Evolutionary conservation across 2,113 vertebrate species (phyloP).

Genomic region (Apus apus): DNA sequence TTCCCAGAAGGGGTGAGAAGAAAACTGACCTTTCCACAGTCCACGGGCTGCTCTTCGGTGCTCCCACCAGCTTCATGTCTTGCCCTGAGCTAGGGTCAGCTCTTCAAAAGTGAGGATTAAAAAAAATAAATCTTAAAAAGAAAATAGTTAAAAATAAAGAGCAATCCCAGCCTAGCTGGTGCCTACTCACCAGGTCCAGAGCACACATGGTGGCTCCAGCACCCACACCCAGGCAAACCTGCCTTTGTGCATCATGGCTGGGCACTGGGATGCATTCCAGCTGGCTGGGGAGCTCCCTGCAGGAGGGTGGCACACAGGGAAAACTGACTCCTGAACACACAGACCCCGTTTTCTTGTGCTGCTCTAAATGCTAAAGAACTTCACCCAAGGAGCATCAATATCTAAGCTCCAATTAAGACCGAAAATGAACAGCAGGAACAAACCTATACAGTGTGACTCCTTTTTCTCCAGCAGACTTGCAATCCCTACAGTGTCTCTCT

Average conservation of each 20-base stretch:
- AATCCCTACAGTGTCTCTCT: accelerated
- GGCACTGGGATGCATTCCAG: constrained; percentile 30
- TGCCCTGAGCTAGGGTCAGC: neutral
- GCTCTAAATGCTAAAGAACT: neutral
- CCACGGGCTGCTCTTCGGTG: neutral
- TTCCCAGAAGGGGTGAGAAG: neutral
- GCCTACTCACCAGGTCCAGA: neutral
- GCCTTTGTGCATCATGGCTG: neutral
- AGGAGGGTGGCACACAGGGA: neutral
- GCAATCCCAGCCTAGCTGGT: neutral
- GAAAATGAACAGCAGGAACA: neutral
- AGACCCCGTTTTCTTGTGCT: neutral
- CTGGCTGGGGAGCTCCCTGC: neutral
- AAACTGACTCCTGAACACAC: neutral
- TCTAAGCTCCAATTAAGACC: neutral
- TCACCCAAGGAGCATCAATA: neutral
- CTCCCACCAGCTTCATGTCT: neutral
- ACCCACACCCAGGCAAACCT: constrained; percentile 33
- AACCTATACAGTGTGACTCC: neutral
- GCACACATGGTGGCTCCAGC: neutral
- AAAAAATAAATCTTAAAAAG: too few relatives aligned
- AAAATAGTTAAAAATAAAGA: neutral
- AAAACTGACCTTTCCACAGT: neutral
- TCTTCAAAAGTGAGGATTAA: neutral
- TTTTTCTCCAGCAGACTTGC: neutral